Base-by-base conservation (phyloP, 2,888 invertebrate genomes). In the Lasioglossum vierecki region DNA sequence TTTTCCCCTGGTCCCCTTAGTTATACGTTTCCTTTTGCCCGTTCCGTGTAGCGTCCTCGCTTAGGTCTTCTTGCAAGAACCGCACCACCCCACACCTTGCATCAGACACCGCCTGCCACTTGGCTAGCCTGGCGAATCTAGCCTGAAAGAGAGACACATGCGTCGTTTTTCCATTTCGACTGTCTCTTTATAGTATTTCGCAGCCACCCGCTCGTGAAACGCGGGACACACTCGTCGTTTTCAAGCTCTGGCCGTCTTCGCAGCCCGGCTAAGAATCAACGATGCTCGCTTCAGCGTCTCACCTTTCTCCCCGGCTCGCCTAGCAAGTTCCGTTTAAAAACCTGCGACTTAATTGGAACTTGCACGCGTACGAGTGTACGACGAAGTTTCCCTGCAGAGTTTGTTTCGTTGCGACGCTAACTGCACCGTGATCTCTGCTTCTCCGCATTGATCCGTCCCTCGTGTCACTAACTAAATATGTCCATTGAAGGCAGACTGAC, bases 261-360 rank as follows among this genome's bases (percentile, higher is more conserved):
- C 26, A 68, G 46, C 8, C 15, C 8, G 46, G 8, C 30, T 15
- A 80, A 75, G 74, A 80, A 83, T 79, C 76, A 85, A 53, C 76
- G 77, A 83, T 76, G 85, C 85, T 83, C 85, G 83, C 70, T 80
- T 80, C 83, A 80, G 68, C 80, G 35, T 75, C 74, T 2, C 22
- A 41, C 30, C 60, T 76, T 73, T 79, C 60, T 79, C 60, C 57
- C 22, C 53, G 46, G 35, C 60, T 72, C 15, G 46, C 18, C 75
- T 35, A n/a, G 11, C 35, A 8, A 53, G 39, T 70, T 13, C 71
- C 49, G 39, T 71, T 71, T 66, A 18, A 77, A 83, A 66, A 75
- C 6, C 71, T 49, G 30, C 75, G 71, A 72, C 82, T 82, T 82
- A 82, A 84, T 84, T 84, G 78, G 75, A 76, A 79, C 53, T 26